Conservation (phyloP, 2,888 invertebrate genomes). For the Melanchra persicariae region DNA sequence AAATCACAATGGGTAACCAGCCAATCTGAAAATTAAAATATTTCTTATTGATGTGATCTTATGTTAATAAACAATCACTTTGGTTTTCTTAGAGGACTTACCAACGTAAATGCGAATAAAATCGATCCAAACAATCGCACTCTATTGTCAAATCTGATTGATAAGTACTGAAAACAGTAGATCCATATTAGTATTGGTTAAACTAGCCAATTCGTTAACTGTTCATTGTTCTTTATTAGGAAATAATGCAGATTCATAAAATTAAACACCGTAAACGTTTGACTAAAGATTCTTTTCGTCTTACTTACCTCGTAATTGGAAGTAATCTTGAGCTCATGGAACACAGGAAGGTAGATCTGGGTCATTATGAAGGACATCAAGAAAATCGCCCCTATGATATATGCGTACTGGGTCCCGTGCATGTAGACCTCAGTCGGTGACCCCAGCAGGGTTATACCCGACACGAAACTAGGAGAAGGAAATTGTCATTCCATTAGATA, state of each 20-base stretch:
- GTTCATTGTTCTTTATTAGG: neutral
- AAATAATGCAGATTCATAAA: neutral
- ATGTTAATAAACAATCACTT: slow-evolving; percentile 1
- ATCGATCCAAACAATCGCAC: slow-evolving; percentile 93
- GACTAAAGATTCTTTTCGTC: neutral
- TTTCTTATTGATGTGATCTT: neutral
- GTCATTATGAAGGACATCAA: slow-evolving; percentile 93
- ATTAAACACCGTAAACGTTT: neutral
- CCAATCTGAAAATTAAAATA: slow-evolving; percentile 90
- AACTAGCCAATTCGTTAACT: neutral
- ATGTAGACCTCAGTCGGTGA: slow-evolving; percentile 95
- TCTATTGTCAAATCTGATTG: slow-evolving; percentile 93
- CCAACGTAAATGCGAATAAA: slow-evolving; percentile 93
- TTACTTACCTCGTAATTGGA: slow-evolving; percentile 95
- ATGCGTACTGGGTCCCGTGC: slow-evolving; percentile 95
- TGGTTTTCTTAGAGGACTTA: slow-evolving; percentile 81
- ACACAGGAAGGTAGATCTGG: slow-evolving; percentile 93
- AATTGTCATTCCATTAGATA: slow-evolving; percentile 9
- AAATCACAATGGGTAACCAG: slow-evolving; percentile 95
- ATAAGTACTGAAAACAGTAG: slow-evolving; percentile 92
- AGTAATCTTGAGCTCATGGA: slow-evolving; percentile 93
- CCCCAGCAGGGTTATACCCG: slow-evolving; percentile 94
- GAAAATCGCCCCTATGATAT: slow-evolving; percentile 91
- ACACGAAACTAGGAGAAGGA: slow-evolving; percentile 91
- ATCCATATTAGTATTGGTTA: neutral